These are phyloP conservation scores for Mesoclemmys tuberculata DNA, from an alignment of 2,113 vertebrate genomes.

Conservation along the genomic window DNA sequence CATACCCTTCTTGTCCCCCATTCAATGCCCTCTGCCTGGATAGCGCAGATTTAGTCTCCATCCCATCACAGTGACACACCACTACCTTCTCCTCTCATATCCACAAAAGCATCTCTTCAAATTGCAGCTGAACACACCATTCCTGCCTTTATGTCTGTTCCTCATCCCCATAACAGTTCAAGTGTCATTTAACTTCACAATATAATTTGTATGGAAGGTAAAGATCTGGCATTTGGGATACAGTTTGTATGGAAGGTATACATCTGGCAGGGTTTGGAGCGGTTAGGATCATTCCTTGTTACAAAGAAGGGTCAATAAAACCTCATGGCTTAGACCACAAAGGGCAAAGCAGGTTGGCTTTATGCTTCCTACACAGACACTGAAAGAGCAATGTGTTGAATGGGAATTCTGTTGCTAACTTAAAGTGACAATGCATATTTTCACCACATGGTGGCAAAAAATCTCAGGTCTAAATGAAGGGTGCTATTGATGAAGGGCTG, in stretches of 20 bases:
- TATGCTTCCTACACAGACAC: neutral
- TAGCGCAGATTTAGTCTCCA: neutral
- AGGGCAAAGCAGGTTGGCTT: neutral
- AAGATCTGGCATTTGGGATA: neutral
- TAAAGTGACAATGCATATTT: constrained; percentile 53
- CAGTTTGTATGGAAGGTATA: constrained; percentile 5
- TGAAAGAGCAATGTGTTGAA: neutral
- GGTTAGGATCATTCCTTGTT: neutral
- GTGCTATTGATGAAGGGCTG: constrained; percentile 51
- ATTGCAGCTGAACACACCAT: constrained; percentile 54
- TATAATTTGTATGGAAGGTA: neutral
- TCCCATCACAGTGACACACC: neutral
- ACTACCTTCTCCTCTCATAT: neutral
- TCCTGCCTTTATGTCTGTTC: neutral
- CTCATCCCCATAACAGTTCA: neutral
- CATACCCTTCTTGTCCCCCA: neutral
- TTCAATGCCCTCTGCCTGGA: neutral
- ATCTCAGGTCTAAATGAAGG: constrained; percentile 58
- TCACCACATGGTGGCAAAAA: constrained; percentile 73
- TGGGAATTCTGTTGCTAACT: constrained; percentile 21
- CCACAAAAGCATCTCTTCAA: constrained; percentile 16
- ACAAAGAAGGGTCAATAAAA: constrained; percentile 14
- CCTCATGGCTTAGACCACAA: neutral
- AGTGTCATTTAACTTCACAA: neutral
- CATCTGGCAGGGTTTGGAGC: neutral